Percentiles rank a stretch among this genome's conserved stretches.
phyloP scores from a whole-genome alignment of 92 coral and sea anemone genomes.

The Actinostola sp. region DNA sequence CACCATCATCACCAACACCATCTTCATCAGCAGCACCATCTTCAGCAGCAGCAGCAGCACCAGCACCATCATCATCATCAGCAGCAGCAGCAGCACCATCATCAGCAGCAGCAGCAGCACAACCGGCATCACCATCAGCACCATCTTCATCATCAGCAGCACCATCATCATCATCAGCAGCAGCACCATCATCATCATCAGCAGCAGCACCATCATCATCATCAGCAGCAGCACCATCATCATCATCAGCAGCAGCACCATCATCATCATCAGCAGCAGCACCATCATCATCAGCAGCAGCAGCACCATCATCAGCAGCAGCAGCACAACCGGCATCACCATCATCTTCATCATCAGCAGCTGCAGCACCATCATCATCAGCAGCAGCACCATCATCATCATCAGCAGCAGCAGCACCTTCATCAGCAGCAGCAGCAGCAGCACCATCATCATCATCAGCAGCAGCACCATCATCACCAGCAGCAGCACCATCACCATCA shows the following conservation, averaged over 20 bases:
- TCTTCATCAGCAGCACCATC: constrained; percentile 3
- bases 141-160: constrained; percentile 8
- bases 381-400: too few species aligned
- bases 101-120: constrained; percentile 9
- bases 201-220: constrained; percentile 10
- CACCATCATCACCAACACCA: constrained; percentile 6
- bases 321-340: constrained; percentile 14
- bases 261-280: constrained; percentile 11
- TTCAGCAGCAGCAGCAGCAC: not conserved
- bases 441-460: not conserved
- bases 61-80: constrained; percentile 3
- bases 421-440: too few species aligned
- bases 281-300: constrained; percentile 10
- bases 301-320: constrained; percentile 14
- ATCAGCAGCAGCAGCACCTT: too few species aligned
- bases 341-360: constrained; percentile 5
- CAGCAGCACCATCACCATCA: too few species aligned
- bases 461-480: too few species aligned
- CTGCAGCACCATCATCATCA: constrained; percentile 5
- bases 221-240: constrained; percentile 9
- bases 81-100: constrained; percentile 1
- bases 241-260: constrained; percentile 16
- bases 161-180: constrained; percentile 8
- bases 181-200: constrained; percentile 5
- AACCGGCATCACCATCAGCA: constrained; percentile 6